phyloP scores from a whole-genome alignment of 2,113 vertebrate species.

The Scomber colias region DNA sequence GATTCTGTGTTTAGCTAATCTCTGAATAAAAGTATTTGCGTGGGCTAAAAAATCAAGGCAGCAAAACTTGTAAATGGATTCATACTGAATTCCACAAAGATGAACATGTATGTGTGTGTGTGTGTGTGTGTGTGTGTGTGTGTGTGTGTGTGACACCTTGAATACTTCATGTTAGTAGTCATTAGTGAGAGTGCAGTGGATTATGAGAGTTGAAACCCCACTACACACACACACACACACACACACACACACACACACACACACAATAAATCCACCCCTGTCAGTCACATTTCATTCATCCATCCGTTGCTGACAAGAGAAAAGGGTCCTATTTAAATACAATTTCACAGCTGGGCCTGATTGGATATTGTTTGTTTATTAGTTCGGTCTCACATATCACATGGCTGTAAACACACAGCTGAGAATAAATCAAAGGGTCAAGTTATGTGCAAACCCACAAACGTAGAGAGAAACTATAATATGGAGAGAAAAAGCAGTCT shows the following conservation, averaged over 20 bases:
- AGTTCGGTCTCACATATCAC: conserved; percentile 1
- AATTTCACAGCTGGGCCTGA: conserved; percentile 48
- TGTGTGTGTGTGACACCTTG: too few relatives aligned
- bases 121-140: too few relatives aligned
- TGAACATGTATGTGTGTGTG: too few relatives aligned
- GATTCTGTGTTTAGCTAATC: conserved; percentile 12
- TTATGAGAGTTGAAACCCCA: conserved; percentile 61
- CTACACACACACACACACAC: too few relatives aligned
- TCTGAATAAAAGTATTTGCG: conserved; percentile 30
- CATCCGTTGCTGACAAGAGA: conserved; percentile 30
- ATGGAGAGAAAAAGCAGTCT: too few relatives aligned
- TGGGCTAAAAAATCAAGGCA: conserved; percentile 27
- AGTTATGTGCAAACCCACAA: too few relatives aligned
- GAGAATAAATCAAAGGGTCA: background rate
- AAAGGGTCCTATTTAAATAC: conserved; percentile 23
- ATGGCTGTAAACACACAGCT: background rate
- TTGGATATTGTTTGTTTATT: conserved; percentile 32
- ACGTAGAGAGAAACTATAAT: too few relatives aligned
- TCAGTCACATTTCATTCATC: conserved; percentile 44
- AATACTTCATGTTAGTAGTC: conserved; percentile 23
- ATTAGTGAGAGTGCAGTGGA: conserved; percentile 67
- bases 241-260: conserved; percentile 10
- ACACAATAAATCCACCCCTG: conserved; percentile 18
- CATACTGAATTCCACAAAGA: too few relatives aligned
- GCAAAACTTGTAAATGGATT: conserved; percentile 23